Base-by-base conservation (phyloP, 2,888 invertebrate species). In the Drosophila austrosaltans region DNA sequence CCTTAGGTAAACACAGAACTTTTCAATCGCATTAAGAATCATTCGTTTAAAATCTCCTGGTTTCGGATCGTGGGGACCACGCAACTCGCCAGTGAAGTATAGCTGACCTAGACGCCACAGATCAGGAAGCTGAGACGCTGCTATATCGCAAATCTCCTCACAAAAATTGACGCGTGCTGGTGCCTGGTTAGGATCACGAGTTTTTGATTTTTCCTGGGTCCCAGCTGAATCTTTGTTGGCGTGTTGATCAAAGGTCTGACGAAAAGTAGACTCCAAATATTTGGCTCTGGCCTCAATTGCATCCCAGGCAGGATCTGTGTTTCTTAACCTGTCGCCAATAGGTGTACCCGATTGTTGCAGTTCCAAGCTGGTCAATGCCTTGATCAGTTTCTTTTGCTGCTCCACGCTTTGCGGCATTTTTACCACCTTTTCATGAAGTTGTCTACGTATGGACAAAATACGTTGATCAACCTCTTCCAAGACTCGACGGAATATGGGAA, bases 41-140 rank as follows among this genome's bases (percentile, higher is more conserved):
- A 97, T 97, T 87, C 95, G 95, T 95, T 97, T 97, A 78, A 97
- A 96, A 57, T 95, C 95, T 0, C 94, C 93, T 69, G 96, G 96
- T 63, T 96, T 94, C n/a, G 95, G 94, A 90, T 95, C 95, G 10
- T 95, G 94, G 76, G 96, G 95, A 0, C 96, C 95, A 82, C 96
- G 95, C 65, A 98, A 93, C 90, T 98, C 97, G 6, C 97, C 97
- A 3, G 96, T 96, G 92, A 98, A 98, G 93, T 99, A 99, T 44
- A 97, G 95, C 89, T 98, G 96, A 0, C 99, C 98, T 1, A 99
- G 94, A 90, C 98, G 97, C 98, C 98, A 99, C 84, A 99, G 94
- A 92, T 98, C 97, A 39, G 97, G 97, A 90, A 99, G 94, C 75
- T 96, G 95, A 66, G 95, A 95, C 1, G 95, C 94, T 48, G 97